These are phyloP conservation scores for Pyrocephalus nanus DNA, from an alignment of 2,797 vertebrate species.

Conservation along the genomic window DNA sequence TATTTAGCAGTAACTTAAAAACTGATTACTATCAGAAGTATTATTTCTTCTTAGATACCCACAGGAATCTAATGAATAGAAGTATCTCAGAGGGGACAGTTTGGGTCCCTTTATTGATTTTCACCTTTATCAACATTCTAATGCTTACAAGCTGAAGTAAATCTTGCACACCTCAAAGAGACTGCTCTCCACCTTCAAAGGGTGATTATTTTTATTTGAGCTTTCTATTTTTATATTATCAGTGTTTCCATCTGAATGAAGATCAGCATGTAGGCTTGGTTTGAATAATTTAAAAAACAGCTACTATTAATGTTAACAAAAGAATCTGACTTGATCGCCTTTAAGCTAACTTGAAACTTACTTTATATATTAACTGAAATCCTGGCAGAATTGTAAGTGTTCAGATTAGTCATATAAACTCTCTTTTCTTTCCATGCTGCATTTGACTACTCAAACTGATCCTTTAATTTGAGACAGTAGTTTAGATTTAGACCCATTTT, in stretches of 20 bases:
- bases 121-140: background rate
- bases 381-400: background rate
- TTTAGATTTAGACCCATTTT: background rate
- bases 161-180: background rate
- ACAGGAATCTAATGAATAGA: conserved; percentile 6
- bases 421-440: background rate
- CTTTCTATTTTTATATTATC: background rate
- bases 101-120: conserved; percentile 23
- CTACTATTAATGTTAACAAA: conserved; percentile 22
- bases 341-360: conserved; percentile 16
- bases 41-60: conserved; percentile 7
- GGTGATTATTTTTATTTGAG: conserved; percentile 32
- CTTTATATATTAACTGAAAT: background rate
- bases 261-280: conserved; percentile 24
- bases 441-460: background rate
- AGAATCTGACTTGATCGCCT: background rate
- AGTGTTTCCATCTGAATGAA: conserved; percentile 2
- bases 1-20: conserved; percentile 38
- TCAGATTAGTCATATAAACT: background rate
- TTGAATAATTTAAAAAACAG: conserved; percentile 28
- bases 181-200: background rate
- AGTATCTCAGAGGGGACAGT: conserved; percentile 7
- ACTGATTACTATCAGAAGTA: conserved; percentile 10
- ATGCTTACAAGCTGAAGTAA: background rate
- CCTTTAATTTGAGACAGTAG: background rate